Conservation (phyloP, 1,140 invertebrate genomes). For the Zaprionus taronus region DNA sequence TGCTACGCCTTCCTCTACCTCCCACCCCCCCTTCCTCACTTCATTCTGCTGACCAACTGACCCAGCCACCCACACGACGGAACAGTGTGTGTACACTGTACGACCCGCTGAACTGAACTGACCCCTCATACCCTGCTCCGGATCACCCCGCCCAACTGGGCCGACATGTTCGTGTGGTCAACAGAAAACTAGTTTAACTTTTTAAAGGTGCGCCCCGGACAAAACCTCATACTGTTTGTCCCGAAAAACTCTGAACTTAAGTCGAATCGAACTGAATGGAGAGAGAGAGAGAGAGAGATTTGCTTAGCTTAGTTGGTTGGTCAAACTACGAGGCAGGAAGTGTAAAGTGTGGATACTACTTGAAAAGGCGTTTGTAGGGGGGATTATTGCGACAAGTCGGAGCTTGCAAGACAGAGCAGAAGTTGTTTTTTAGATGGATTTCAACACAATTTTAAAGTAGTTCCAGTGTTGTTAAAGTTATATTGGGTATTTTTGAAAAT, state of each 20-base stretch:
- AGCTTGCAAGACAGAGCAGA: background rate
- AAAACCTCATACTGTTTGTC: background rate
- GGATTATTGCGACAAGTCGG: background rate
- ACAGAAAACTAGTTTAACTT: constrained; percentile 45
- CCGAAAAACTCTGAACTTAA: constrained; percentile 29
- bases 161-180: constrained; percentile 6
- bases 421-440: background rate
- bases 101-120: background rate
- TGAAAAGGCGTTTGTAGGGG: background rate
- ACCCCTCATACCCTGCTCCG: too few species aligned
- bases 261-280: constrained; percentile 28
- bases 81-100: background rate
- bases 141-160: background rate
- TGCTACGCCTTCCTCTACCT: background rate
- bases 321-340: constrained; percentile 21
- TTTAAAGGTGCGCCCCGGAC: constrained; percentile 33
- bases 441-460: background rate
- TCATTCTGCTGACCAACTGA: constrained; percentile 14
- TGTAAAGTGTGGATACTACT: constrained; percentile 2
- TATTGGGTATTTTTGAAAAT: background rate
- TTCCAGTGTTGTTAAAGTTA: background rate
- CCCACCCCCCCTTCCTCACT: background rate
- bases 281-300: constrained; percentile 13
- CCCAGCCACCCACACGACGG: background rate
- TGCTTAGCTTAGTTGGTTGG: constrained; percentile 8